Percentiles rank a stretch among this genome's conserved stretches.
These are phyloP conservation scores for Ondatra zibethicus DNA, from an alignment of 2,113 vertebrate species.

Conservation along the genomic window DNA sequence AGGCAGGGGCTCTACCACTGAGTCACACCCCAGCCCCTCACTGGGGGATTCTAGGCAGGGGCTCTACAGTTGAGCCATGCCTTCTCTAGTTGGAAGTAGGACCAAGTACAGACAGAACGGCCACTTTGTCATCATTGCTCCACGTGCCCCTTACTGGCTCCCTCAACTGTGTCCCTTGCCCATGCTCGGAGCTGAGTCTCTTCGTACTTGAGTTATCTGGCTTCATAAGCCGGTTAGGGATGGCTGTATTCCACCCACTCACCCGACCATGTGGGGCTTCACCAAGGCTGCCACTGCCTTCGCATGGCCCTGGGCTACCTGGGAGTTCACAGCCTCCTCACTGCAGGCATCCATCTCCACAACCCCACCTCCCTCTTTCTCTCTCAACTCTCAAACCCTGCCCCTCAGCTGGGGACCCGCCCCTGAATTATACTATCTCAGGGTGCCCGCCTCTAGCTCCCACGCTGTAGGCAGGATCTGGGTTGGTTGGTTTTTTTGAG, in stretches of 20 bases:
- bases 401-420: neutral
- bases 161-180: neutral
- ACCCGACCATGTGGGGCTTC: neutral
- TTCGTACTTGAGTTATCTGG: accelerated
- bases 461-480: neutral
- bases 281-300: neutral
- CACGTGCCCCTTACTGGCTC: neutral
- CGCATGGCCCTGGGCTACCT: accelerated
- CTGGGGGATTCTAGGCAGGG: neutral
- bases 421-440: neutral
- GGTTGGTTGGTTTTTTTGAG: neutral
- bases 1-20: too few relatives aligned
- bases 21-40: neutral
- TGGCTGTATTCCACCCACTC: neutral
- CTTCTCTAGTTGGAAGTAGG: neutral
- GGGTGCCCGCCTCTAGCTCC: neutral
- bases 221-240: neutral
- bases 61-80: neutral
- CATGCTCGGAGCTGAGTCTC: neutral
- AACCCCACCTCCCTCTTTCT: accelerated
- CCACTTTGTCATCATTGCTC: neutral
- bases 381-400: neutral
- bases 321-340: neutral
- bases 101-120: neutral
- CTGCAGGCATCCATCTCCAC: neutral